Conservation (phyloP, 2,797 vertebrate species). For the Notolabrus celidotus region DNA sequence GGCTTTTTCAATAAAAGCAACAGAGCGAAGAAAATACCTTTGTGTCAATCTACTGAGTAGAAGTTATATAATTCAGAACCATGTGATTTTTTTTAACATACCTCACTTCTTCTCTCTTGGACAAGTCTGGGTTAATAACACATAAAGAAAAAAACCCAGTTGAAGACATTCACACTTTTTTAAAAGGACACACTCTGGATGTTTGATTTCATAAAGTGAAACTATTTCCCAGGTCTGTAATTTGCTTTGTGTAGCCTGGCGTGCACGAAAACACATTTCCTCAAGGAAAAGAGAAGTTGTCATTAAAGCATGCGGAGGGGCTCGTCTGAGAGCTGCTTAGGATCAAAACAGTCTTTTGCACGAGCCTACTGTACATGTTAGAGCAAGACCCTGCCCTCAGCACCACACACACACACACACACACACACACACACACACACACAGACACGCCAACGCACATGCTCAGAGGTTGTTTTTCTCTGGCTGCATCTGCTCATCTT, state of each 20-base stretch:
- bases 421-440: no score
- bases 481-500: slow-evolving; percentile 31
- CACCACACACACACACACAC: slow-evolving; percentile 31
- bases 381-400: slow-evolving; percentile 75
- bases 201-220: slow-evolving; percentile 58
- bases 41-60: slow-evolving; percentile 41
- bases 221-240: slow-evolving; percentile 67
- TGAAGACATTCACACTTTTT: slow-evolving; percentile 21
- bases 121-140: slow-evolving; percentile 7
- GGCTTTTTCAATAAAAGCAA: slow-evolving; percentile 58
- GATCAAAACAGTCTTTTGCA: slow-evolving; percentile 81
- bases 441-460: no score
- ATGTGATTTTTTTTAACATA: slow-evolving; percentile 31
- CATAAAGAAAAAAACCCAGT: slow-evolving; percentile 16
- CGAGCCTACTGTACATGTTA: slow-evolving; percentile 73
- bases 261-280: slow-evolving; percentile 72
- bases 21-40: slow-evolving; percentile 42
- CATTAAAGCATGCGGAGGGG: slow-evolving; percentile 77
- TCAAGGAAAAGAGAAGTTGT: slow-evolving; percentile 77
- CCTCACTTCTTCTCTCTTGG: background rate
- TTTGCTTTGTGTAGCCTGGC: slow-evolving; percentile 59
- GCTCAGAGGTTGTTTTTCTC: slow-evolving; percentile 58
- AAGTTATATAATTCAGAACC: slow-evolving; percentile 47
- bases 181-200: slow-evolving; percentile 4
- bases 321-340: slow-evolving; percentile 60